Evolutionary conservation across 2,797 vertebrate genomes (phyloP), one percentile per base, ranked within the genome.

Genomic region (Denticeps clupeoides): DNA sequence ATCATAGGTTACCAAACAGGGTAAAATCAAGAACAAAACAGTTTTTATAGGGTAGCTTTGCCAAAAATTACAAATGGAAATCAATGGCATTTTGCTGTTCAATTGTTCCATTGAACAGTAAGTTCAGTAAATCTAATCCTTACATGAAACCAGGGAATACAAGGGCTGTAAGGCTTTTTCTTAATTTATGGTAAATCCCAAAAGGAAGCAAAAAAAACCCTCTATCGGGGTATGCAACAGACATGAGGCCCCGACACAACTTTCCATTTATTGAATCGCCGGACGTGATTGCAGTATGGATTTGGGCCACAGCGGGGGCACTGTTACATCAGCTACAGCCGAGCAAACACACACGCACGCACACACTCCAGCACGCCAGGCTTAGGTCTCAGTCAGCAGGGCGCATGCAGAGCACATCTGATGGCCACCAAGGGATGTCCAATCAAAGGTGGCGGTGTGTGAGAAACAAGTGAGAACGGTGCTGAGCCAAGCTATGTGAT

Each of bases 401-500:
- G 8, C 31, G 31, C 58, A 60, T 60, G 58, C 58, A 60, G 31
- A 28, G 44, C 40, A 43, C 44, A 45, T 31, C 10, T 32, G 29
- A 50, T 37, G 27, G 56, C 16, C 12, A 32, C 41, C 15, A 29
- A 28, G 53, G 47, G 12, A 24, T 13, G 41, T 12, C 21, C 28
- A 24, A 13, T 23, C 25, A 32, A 49, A 19, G n/a, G 27, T 13
- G 15, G 21, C 13, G 19, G 45, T 28, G 22, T 26, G 23, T 23
- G 28, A n/a, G n/a, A n/a, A n/a, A n/a, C n/a, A n/a, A n/a, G n/a
- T n/a, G n/a, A n/a, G n/a, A n/a, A n/a, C n/a, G 23, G 32, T n/a
- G 12, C 3, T 9, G 28, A 19, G 32, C 28, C 7, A 22, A n/a
- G 3, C 44, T 44, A 45, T 45, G 28, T 13, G 11, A 32, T 38